Evolutionary conservation across 2,888 invertebrate genomes (phyloP).

Genomic region (Drosophila imparisetae): DNA sequence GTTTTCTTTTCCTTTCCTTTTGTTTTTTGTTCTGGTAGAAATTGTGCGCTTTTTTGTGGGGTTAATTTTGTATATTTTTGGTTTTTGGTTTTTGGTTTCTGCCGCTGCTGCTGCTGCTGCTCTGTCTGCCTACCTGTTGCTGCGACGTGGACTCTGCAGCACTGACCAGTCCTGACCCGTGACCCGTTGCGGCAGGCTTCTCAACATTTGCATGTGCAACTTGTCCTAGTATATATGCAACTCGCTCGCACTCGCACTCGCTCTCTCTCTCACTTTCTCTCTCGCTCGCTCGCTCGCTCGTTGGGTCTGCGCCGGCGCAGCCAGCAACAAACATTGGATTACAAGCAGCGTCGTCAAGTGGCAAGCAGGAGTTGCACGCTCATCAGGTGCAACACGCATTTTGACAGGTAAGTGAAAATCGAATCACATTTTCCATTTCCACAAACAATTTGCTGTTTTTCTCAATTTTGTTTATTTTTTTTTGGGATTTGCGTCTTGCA

Average conservation of each 20-base stretch:
- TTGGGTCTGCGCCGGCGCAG: constrained; percentile 23
- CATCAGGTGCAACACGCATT: constrained; percentile 11
- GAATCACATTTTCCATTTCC: constrained; percentile 19
- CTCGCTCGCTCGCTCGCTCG: neutral
- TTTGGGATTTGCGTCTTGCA: constrained; percentile 32
- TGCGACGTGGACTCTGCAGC: constrained; percentile 11
- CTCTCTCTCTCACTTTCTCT: neutral
- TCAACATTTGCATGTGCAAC: constrained; percentile 22
- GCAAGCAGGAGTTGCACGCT: constrained; percentile 1
- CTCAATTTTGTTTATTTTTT: neutral
- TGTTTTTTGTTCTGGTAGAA: constrained; percentile 14
- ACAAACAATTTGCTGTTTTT: neutral
- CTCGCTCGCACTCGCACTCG: constrained; percentile 8
- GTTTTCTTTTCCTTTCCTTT: constrained; percentile 11
- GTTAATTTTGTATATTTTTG: constrained; percentile 13
- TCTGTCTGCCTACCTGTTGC: constrained; percentile 10
- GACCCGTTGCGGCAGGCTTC: constrained; percentile 42
- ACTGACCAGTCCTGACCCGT: constrained; percentile 52
- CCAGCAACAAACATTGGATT: constrained; percentile 33
- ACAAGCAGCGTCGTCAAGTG: constrained; percentile 10
- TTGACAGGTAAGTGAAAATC: constrained; percentile 47
- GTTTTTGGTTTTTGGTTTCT: constrained; percentile 7
- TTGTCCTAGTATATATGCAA: neutral
- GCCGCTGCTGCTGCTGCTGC: constrained; percentile 14
- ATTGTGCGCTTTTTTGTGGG: constrained; percentile 28